Conservation (phyloP, 2,888 invertebrate species). For the Ernsta delagoae region DNA sequence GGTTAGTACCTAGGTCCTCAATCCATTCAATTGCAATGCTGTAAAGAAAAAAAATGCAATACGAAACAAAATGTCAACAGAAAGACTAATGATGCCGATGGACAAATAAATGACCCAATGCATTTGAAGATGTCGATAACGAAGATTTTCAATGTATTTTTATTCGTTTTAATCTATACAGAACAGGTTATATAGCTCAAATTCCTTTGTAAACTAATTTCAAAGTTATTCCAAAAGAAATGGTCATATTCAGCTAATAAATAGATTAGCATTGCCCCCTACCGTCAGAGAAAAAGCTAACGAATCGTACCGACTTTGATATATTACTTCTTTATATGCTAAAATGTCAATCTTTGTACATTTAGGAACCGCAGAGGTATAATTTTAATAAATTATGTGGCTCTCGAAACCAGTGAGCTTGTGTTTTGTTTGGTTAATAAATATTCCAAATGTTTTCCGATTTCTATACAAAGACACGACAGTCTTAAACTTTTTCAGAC, state of each 20-base stretch:
- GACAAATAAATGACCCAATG: not conserved
- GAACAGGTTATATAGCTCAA: not conserved
- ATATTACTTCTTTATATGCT: constrained; percentile 16
- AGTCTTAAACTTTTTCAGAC: constrained; percentile 20
- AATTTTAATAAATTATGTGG: constrained; percentile 11
- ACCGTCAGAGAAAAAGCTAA: not conserved
- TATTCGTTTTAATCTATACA: not conserved
- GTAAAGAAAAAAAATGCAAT: not conserved
- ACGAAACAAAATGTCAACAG: not conserved
- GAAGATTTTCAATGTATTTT: not conserved
- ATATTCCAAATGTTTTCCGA: not conserved
- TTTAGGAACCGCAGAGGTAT: constrained; percentile 1
- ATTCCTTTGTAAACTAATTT: not conserved
- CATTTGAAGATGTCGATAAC: constrained; percentile 2
- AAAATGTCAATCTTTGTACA: constrained; percentile 35
- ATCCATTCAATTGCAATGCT: not conserved
- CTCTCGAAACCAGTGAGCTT: not conserved
- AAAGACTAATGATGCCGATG: not conserved
- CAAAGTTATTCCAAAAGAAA: not conserved
- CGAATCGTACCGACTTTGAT: constrained; percentile 6
- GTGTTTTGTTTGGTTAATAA: constrained; percentile 8
- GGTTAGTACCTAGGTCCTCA: no score
- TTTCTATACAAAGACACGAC: constrained; percentile 1
- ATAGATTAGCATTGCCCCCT: constrained; percentile 16
- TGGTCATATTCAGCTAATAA: not conserved